Evolutionary conservation across 2,888 invertebrate species (phyloP).

Genomic region (Amorpha juglandis): DNA sequence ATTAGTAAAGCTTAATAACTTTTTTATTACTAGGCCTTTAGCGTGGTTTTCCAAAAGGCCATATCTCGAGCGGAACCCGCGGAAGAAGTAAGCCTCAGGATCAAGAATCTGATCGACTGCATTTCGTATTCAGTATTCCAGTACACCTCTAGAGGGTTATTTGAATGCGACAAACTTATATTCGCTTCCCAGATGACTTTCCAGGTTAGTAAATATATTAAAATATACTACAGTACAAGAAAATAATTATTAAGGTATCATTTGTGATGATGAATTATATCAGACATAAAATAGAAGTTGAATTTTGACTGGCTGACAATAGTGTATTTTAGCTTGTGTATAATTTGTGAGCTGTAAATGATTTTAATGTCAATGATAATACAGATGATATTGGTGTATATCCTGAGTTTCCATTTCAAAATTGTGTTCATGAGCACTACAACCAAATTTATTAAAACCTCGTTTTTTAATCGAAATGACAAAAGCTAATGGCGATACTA

Average conservation of each 20-base stretch:
- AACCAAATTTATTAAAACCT: too few relatives aligned
- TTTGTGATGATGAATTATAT: too few relatives aligned
- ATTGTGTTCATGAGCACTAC: too few relatives aligned
- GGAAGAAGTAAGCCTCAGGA: constrained; percentile 90
- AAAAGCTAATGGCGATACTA: not conserved
- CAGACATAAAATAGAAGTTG: too few relatives aligned
- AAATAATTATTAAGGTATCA: too few relatives aligned
- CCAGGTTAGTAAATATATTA: constrained; percentile 84
- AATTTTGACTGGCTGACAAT: too few relatives aligned
- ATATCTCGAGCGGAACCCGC: constrained; percentile 94
- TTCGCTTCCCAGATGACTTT: constrained; percentile 98
- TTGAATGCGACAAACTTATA: constrained; percentile 98
- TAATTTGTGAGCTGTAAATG: too few relatives aligned
- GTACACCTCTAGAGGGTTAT: constrained; percentile 96
- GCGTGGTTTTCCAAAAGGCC: constrained; percentile 98
- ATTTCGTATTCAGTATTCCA: constrained; percentile 97
- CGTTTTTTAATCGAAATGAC: too few relatives aligned
- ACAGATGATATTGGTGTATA: too few relatives aligned
- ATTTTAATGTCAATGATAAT: too few relatives aligned
- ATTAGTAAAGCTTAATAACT: constrained; percentile 14
- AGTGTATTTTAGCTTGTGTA: too few relatives aligned
- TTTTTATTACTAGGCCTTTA: constrained; percentile 89
- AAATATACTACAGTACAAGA: not conserved
- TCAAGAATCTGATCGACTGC: constrained; percentile 95
- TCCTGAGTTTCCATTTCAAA: too few relatives aligned